These are phyloP conservation scores for Dicrostonyx torquatus DNA, from an alignment of 2,797 vertebrate genomes.

Conservation along the genomic window DNA sequence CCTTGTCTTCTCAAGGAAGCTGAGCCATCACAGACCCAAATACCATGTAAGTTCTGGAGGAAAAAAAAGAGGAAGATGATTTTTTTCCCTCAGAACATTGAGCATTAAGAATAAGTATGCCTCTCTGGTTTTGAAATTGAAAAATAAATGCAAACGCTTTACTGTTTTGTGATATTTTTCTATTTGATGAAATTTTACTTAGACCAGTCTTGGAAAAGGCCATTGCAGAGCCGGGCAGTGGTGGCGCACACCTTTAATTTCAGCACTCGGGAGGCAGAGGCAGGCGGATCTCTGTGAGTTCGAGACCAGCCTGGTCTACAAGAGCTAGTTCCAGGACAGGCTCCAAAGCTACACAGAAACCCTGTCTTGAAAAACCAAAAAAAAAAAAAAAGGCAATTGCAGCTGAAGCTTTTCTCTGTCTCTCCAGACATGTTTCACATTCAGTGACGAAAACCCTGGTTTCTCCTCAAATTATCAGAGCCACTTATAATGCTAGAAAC, in stretches of 20 bases:
- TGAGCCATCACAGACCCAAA: not conserved
- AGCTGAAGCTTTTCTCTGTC: constrained; percentile 8
- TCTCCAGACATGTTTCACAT: not conserved
- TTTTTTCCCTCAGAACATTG: constrained; percentile 18
- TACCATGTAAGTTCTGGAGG: not conserved
- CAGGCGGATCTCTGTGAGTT: no score
- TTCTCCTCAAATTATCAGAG: constrained; percentile 59
- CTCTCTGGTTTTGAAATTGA: constrained; percentile 17
- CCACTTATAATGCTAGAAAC: constrained; percentile 27
- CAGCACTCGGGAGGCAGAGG: no score
- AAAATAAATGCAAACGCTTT: not conserved
- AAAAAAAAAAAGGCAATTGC: not conserved
- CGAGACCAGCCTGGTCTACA: no score
- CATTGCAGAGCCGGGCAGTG: no score
- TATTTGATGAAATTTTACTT: constrained; percentile 47
- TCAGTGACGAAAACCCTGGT: constrained; percentile 39
- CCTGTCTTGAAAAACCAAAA: no score
- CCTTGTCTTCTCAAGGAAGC: not conserved
- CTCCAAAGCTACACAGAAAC: no score
- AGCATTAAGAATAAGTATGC: constrained; percentile 8
- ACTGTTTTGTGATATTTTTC: constrained; percentile 39
- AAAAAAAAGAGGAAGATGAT: not conserved
- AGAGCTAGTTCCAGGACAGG: no score
- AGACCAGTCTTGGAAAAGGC: not conserved
- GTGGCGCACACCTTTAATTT: no score